Percentiles rank a stretch among this genome's conserved stretches.
Conservation (phyloP, 2,797 vertebrate genomes). For the Thaleichthys pacificus region DNA sequence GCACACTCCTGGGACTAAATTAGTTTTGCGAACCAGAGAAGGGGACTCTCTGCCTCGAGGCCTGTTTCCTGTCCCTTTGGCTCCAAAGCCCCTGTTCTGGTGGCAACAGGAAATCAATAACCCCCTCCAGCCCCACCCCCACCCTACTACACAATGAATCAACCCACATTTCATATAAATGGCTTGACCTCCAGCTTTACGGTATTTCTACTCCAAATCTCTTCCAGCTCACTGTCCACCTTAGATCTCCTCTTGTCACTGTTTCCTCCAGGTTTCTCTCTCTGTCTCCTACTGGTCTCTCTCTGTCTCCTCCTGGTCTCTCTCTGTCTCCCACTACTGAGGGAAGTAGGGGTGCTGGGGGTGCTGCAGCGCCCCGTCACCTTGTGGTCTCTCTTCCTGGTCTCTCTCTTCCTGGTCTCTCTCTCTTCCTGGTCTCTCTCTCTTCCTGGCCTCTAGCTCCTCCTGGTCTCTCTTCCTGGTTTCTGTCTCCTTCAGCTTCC, state of each 20-base stretch:
- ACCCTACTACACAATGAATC: neutral
- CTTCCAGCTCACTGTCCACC: neutral
- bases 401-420: too few species aligned
- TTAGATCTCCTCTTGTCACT: slow-evolving; percentile 28
- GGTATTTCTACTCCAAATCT: neutral
- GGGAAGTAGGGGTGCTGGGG: too few species aligned
- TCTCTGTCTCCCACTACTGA: too few species aligned
- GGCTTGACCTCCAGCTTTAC: too few species aligned
- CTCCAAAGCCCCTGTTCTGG: slow-evolving; percentile 33
- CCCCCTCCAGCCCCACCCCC: slow-evolving; percentile 1
- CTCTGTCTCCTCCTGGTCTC: neutral
- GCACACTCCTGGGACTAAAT: slow-evolving; percentile 41
- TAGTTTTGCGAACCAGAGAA: slow-evolving; percentile 39
- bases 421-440: too few species aligned
- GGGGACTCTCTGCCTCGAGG: slow-evolving; percentile 44
- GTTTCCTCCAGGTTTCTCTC: neutral
- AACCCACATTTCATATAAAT: too few species aligned
- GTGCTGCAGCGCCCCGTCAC: too few species aligned
- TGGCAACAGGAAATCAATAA: slow-evolving; percentile 50
- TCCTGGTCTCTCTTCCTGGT: too few species aligned
- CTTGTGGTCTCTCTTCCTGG: too few species aligned
- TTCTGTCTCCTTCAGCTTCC: too few species aligned
- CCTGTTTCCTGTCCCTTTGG: slow-evolving; percentile 53
- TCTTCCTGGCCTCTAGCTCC: too few species aligned
- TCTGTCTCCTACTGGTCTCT: neutral